Percentiles rank a stretch among this genome's conserved stretches.
Evolutionary conservation across 1,140 invertebrate genomes (phyloP).

Genomic region (Euura lappo): DNA sequence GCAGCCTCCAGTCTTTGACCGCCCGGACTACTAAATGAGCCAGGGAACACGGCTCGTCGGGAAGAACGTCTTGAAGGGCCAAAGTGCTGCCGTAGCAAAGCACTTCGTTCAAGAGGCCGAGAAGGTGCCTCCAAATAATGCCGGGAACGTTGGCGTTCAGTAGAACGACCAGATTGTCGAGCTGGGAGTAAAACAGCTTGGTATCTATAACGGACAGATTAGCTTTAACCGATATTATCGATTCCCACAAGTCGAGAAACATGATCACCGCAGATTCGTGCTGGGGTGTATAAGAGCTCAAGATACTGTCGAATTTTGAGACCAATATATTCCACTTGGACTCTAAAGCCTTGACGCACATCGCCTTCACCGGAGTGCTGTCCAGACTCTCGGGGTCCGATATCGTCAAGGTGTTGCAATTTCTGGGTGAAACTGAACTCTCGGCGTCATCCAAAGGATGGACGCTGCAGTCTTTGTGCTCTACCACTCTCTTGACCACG

Average conservation of each 20-base stretch:
- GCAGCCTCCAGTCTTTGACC: constrained; percentile 81
- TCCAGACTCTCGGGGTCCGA: constrained; percentile 81
- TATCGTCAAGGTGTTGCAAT: constrained; percentile 72
- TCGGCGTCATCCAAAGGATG: constrained; percentile 78
- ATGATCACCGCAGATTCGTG: constrained; percentile 69
- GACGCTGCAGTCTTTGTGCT: constrained; percentile 84
- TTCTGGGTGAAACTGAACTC: constrained; percentile 33
- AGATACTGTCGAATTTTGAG: constrained; percentile 61
- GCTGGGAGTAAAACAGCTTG: constrained; percentile 84
- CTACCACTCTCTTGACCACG: constrained; percentile 82
- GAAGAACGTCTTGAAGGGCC: constrained; percentile 83
- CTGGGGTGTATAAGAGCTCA: constrained; percentile 56
- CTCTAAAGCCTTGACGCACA: constrained; percentile 84
- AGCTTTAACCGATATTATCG: constrained; percentile 89
- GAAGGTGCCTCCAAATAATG: constrained; percentile 82
- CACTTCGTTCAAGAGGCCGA: constrained; percentile 86
- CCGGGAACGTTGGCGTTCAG: constrained; percentile 76
- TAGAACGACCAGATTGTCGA: constrained; percentile 80
- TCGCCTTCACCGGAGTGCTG: constrained; percentile 81
- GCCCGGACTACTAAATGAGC: constrained; percentile 82
- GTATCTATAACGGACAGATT: constrained; percentile 88
- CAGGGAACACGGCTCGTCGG: constrained; percentile 85
- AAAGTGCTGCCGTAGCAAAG: constrained; percentile 88
- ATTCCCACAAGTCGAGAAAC: constrained; percentile 86
- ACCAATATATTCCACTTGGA: constrained; percentile 82